Base-by-base conservation (phyloP, 1,140 invertebrate genomes). In the Lamellibrachia luymesi region DNA sequence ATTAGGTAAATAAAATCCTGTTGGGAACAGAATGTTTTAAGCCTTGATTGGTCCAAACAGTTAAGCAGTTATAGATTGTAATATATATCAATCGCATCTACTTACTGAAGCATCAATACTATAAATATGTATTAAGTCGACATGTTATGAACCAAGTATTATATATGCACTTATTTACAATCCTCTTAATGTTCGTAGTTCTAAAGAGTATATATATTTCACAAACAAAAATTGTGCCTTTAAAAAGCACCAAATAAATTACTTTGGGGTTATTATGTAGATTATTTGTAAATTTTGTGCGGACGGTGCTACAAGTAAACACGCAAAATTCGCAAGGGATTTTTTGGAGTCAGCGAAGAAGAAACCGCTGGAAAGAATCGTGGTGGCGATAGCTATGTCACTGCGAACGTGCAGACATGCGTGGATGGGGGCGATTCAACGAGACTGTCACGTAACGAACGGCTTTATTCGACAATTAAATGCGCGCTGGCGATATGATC, bases 381-480 rank as follows among this genome's bases (percentile, higher is more conserved):
- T 56, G 52, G 13, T 56, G 13, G 52, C 13, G 52, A 56, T 56
- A 56, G 52, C 52, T 7, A 80, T 0, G 25, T 22, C 7, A 22
- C 64, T 80, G 64, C 25, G 64, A 80, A 80, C 64, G 64, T 80
- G 64, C 64, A 80, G 64, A 80, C 64, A 80, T 22, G 64, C 64
- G 64, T 80, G 64, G 25, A 80, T 80, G 13, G 64, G 64, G 13
- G 64, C 25, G 64, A 80, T 80, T 80, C 64, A 80, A 80, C 64
- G 64, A 80, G 64, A 80, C 64, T 7, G 52, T 56, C 52, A 80
- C 64, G 64, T 80, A 80, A 80, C 64, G 64, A 80, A 80, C 64
- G 64, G 25, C 64, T 80, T 80, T 80, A 80, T 80, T 80, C 64
- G 64, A 80, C 64, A 80, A 80, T 80, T 80, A 80, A 80, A 80